Conservation (phyloP, 1,140 invertebrate species). For the Drosophila paulistorum region DNA sequence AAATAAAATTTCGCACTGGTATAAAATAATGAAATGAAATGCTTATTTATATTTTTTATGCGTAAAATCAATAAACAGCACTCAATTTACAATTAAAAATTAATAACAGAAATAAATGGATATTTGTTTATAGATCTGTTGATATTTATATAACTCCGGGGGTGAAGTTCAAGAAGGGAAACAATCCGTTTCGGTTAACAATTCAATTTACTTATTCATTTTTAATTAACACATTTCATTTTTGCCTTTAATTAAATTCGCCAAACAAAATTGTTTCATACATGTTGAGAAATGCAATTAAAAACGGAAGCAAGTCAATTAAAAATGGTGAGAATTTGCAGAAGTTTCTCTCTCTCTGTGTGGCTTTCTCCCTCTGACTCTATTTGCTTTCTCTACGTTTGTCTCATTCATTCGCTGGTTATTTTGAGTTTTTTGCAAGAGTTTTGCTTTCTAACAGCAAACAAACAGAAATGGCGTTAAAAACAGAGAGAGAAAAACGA, state of each 20-base stretch:
- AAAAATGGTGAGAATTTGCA: slow-evolving; percentile 14
- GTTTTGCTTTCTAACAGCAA: slow-evolving; percentile 6
- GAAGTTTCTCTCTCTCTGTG: neutral
- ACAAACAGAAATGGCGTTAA: neutral
- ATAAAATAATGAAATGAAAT: slow-evolving; percentile 43
- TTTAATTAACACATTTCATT: slow-evolving; percentile 52
- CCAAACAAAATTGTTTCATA: neutral
- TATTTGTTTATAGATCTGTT: neutral
- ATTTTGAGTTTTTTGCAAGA: neutral
- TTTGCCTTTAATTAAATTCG: slow-evolving; percentile 43
- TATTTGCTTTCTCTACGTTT: neutral
- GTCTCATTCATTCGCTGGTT: neutral
- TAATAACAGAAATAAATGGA: slow-evolving; percentile 34
- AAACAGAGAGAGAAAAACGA: neutral
- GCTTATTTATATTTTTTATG: neutral
- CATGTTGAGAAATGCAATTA: slow-evolving; percentile 39
- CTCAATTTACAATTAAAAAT: slow-evolving; percentile 56
- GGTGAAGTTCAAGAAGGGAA: neutral
- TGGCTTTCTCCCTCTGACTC: neutral
- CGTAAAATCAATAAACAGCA: slow-evolving; percentile 48
- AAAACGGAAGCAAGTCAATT: slow-evolving; percentile 53
- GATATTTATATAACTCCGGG: slow-evolving; percentile 1
- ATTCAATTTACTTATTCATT: slow-evolving; percentile 54
- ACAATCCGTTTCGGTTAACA: slow-evolving; percentile 20
- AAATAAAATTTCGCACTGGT: slow-evolving; percentile 15